Evolutionary conservation across 2,888 invertebrate genomes (phyloP).

Genomic region (Nasonia oneida): DNA sequence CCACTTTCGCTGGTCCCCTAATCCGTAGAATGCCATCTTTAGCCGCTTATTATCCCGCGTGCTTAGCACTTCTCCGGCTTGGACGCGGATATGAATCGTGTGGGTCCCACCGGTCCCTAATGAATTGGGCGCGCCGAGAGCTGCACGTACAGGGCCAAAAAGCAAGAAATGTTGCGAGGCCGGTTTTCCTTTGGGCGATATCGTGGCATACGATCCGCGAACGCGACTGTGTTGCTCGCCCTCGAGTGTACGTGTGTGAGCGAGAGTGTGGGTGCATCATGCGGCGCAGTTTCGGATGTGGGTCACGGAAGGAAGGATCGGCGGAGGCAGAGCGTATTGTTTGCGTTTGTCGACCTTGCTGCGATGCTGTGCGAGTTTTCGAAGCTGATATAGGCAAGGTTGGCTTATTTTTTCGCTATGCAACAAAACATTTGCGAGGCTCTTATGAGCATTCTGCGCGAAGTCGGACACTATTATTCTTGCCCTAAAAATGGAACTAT

Average conservation of each 20-base stretch:
- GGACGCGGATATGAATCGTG: conserved; percentile 32
- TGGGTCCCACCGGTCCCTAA: conserved; percentile 17
- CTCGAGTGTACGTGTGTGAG: conserved; percentile 8
- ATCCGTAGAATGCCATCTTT: neutral
- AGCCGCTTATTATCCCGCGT: conserved; percentile 25
- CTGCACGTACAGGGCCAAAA: neutral
- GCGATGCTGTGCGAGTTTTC: neutral
- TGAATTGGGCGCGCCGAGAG: conserved; percentile 33
- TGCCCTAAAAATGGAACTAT: too few relatives aligned
- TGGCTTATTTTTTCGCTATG: neutral
- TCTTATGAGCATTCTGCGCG: too few relatives aligned
- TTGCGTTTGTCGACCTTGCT: neutral
- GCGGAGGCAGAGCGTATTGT: neutral
- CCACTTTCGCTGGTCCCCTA: neutral
- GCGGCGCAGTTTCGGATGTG: conserved; percentile 1
- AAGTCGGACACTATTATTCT: too few relatives aligned
- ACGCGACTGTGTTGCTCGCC: too few relatives aligned
- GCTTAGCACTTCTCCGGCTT: neutral
- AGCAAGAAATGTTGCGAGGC: neutral
- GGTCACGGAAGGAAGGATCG: neutral
- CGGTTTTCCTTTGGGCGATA: neutral
- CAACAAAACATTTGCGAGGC: too few relatives aligned
- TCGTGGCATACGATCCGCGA: neutral
- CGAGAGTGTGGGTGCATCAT: neutral
- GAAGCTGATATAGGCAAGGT: neutral